Conservation (phyloP, 2,113 vertebrate genomes). For the Hypanus sabinus region DNA sequence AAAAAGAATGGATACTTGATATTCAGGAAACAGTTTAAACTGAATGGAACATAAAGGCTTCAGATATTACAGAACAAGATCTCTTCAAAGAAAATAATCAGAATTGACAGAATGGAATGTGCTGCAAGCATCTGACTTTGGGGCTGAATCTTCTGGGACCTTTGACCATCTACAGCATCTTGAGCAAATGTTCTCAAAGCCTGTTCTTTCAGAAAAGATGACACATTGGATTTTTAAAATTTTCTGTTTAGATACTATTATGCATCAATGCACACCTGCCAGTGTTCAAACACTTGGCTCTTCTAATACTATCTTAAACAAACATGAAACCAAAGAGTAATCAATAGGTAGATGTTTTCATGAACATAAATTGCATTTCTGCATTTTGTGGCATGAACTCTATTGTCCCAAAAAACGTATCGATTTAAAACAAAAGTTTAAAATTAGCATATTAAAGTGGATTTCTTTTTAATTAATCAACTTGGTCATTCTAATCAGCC, state of each 20-base stretch:
- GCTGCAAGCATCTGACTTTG: neutral
- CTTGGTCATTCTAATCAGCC: neutral
- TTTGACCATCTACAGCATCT: neutral
- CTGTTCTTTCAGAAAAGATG: neutral
- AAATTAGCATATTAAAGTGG: neutral
- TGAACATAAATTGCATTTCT: neutral
- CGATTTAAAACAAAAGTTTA: neutral
- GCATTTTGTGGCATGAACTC: neutral
- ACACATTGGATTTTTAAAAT: neutral
- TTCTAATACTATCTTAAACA: neutral
- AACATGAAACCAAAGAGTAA: neutral
- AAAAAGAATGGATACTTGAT: neutral
- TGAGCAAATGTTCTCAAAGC: neutral
- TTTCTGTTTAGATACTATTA: neutral
- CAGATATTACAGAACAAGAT: neutral
- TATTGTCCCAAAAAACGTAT: neutral
- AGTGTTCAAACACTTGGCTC: neutral
- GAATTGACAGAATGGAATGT: neutral
- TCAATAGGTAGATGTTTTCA: neutral
- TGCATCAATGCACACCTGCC: neutral
- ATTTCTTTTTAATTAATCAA: neutral
- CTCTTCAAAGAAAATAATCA: neutral
- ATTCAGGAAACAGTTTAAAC: constrained; percentile 4
- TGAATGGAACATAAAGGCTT: neutral
- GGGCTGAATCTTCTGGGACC: neutral